A percentile compares a stretch with the other conserved stretches of the same genome.
These are phyloP conservation scores for Dicyrtomina minuta DNA, from an alignment of 2,888 invertebrate species.

Conservation along the genomic window DNA sequence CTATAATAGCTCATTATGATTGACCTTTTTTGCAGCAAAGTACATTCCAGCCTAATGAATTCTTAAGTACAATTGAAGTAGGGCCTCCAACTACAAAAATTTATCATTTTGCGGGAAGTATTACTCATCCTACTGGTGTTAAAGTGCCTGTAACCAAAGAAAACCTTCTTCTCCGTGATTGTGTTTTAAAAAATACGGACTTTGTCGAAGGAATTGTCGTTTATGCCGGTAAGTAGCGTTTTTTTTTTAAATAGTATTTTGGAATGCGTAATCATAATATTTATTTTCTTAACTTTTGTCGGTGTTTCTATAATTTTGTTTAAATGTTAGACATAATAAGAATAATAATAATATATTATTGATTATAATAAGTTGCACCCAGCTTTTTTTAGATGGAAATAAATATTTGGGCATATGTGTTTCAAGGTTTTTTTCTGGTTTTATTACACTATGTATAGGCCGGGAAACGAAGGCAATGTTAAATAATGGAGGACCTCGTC, in stretches of 20 bases:
- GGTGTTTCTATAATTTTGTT: too few species aligned
- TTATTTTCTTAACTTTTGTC: neutral
- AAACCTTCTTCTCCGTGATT: constrained; percentile 88
- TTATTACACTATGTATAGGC: constrained; percentile 65
- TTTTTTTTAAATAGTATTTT: neutral
- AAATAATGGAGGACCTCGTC: constrained; percentile 92
- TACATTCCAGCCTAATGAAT: constrained; percentile 76
- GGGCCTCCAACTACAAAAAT: constrained; percentile 94
- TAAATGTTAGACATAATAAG: too few species aligned
- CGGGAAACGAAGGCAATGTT: constrained; percentile 98
- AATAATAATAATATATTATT: too few species aligned
- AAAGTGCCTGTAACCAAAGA: constrained; percentile 82
- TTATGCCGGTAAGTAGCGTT: constrained; percentile 70
- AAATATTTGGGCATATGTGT: too few species aligned
- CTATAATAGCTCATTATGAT: neutral
- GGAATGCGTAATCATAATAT: neutral
- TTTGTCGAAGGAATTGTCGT: constrained; percentile 95
- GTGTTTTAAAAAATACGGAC: constrained; percentile 93
- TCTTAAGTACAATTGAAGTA: constrained; percentile 82
- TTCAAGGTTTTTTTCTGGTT: too few species aligned
- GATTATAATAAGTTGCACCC: too few species aligned
- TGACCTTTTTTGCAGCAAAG: constrained; percentile 62
- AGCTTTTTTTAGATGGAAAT: too few species aligned
- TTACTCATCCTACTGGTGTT: constrained; percentile 76
- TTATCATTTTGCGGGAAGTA: constrained; percentile 87